Evolutionary conservation across 2,888 invertebrate species (phyloP).

Genomic region (Nephrotoma flavescens): DNA sequence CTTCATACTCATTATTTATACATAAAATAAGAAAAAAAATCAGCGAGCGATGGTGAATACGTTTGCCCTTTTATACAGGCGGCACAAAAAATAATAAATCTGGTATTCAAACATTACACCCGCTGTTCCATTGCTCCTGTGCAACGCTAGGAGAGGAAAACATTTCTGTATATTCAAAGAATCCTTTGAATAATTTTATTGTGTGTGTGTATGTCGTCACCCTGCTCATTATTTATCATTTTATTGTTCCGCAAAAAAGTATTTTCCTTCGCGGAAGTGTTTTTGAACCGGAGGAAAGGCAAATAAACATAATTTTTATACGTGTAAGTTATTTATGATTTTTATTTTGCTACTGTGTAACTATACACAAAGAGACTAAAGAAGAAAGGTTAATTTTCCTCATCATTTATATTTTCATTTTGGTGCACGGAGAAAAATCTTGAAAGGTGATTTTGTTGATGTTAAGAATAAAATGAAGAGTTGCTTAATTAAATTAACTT

Average conservation of each 20-base stretch:
- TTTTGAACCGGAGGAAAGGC: background rate
- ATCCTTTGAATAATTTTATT: background rate
- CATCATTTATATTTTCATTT: background rate
- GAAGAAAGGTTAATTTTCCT: background rate
- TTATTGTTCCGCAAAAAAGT: background rate
- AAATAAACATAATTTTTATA: background rate
- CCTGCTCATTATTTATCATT: background rate
- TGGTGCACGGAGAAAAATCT: background rate
- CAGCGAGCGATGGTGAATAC: background rate
- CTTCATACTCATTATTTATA: background rate
- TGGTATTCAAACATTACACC: background rate
- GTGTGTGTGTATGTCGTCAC: background rate
- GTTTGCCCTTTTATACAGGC: background rate
- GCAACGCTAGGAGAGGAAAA: background rate
- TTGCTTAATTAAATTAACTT: background rate
- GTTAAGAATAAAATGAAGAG: background rate
- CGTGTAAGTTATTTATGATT: background rate
- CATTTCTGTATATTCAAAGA: background rate
- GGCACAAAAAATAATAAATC: background rate
- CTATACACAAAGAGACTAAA: background rate
- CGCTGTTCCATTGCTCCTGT: background rate
- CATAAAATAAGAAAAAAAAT: background rate
- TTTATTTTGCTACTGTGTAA: background rate
- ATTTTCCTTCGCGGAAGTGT: background rate
- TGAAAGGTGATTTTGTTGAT: background rate